phyloP scores from a whole-genome alignment of 2,888 invertebrate genomes.

The Hirudinaria manillensis region DNA sequence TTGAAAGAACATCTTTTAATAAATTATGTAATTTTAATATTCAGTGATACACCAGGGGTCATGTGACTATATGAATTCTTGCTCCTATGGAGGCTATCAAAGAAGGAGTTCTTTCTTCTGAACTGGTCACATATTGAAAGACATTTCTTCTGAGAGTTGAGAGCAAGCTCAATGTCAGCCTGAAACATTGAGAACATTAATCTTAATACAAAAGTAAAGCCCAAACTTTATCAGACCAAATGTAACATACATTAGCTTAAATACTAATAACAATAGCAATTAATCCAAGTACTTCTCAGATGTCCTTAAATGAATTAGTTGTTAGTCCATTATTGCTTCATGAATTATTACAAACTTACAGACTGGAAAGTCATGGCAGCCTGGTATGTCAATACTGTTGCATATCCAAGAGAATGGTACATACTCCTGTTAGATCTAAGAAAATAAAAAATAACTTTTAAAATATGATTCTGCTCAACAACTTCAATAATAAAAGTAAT shows the following conservation, averaged over 20 bases:
- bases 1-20: too few relatives aligned
- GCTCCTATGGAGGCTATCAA: slow-evolving; percentile 66
- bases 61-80: slow-evolving; percentile 72
- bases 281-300: too few relatives aligned
- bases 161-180: slow-evolving; percentile 68
- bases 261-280: too few relatives aligned
- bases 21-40: too few relatives aligned
- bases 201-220: too few relatives aligned
- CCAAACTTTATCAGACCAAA: too few relatives aligned
- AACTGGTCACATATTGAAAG: slow-evolving; percentile 71
- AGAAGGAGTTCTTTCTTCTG: slow-evolving; percentile 60
- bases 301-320: too few relatives aligned
- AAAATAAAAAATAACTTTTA: too few relatives aligned
- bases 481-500: neutral
- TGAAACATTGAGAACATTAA: slow-evolving; percentile 37
- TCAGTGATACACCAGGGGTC: slow-evolving; percentile 59
- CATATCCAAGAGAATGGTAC: slow-evolving; percentile 83
- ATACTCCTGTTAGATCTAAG: slow-evolving; percentile 71
- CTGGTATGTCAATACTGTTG: slow-evolving; percentile 82
- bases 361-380: slow-evolving; percentile 87
- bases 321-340: too few relatives aligned
- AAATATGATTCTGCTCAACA: neutral
- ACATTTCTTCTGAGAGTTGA: slow-evolving; percentile 70
- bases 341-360: slow-evolving; percentile 50
- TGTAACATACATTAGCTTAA: too few relatives aligned